Base-by-base conservation (phyloP, 2,888 invertebrate species). In the Drosophila suboccidentalis region DNA sequence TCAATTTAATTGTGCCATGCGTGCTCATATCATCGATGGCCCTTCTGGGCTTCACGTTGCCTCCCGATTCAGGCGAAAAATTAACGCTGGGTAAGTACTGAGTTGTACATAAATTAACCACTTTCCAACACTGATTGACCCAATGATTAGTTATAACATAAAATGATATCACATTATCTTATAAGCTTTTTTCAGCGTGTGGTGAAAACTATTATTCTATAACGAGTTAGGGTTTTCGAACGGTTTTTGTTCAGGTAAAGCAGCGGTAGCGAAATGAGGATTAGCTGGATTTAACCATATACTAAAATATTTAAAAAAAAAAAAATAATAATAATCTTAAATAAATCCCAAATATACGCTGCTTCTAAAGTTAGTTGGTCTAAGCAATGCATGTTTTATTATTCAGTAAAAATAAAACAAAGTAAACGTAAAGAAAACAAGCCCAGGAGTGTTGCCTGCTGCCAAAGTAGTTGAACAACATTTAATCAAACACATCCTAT, bases 1-100 rank as follows among this genome's bases (percentile, higher is more conserved):
- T 99, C 95, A 99, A 99, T 94, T 96, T 99, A 93, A 99, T 99
- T 93, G 98, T 99, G 91, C 99, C 99, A 87, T 99, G 99, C 93
- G 98, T 99, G 91, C 96, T 99, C 91, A 99, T 99, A 93, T 98
- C 99, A 78, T 98, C 98, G 86, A 98, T 99, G 97, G 98, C 99
- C 86, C 95, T 99, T 86, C 95, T 99, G 91, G 98, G 99, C 84
- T 99, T 99, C 94, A 98, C 98, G 81, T 94, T 99, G 92, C 99
- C 99, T 80, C 99, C 99, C 71, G 99, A 99, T 84, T 93, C 92
- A 82, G 93, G 93, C 83, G 93, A 93, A 82, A 93, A 93, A 90
- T 77, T 93, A 83, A 93, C 93, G 76, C 91, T 93, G 92, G 93
- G 93, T 93, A 91, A 90, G 92, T 92, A 91, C 19, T 85, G 26